phyloP scores from a whole-genome alignment of 2,888 invertebrate species.

The Punctoribates punctum region DNA sequence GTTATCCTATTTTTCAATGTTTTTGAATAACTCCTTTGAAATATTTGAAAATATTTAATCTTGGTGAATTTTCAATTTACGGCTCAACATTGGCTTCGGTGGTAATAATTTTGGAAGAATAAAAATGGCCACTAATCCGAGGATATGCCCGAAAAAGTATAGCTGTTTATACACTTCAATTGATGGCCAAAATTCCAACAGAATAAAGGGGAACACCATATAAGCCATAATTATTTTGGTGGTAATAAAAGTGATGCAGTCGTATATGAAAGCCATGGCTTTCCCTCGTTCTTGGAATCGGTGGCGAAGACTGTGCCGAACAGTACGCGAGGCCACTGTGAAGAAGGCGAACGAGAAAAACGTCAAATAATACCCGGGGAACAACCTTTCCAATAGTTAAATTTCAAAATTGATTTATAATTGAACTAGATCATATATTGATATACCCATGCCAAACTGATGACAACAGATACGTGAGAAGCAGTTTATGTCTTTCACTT shows the following conservation, averaged over 20 bases:
- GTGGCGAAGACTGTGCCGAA: constrained; percentile 73
- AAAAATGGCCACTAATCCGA: constrained; percentile 53
- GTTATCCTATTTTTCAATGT: too few species aligned
- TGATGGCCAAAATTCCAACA: constrained; percentile 76
- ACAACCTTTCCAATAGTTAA: constrained; percentile 64
- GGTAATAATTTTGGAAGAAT: constrained; percentile 52
- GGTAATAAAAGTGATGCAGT: constrained; percentile 71
- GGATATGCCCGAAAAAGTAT: constrained; percentile 56
- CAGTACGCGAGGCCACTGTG: constrained; percentile 75
- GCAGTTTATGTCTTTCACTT: constrained; percentile 66
- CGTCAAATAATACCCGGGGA: constrained; percentile 84
- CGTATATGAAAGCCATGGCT: constrained; percentile 67
- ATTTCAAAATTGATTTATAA: too few species aligned
- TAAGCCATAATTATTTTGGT: constrained; percentile 84
- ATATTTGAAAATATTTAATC: too few species aligned
- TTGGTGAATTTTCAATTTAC: too few species aligned
- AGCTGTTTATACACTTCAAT: constrained; percentile 64
- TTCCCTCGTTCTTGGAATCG: constrained; percentile 60
- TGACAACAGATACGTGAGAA: constrained; percentile 77
- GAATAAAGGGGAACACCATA: constrained; percentile 82
- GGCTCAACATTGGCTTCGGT: too few species aligned
- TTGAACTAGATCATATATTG: too few species aligned
- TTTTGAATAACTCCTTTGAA: too few species aligned
- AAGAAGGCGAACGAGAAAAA: constrained; percentile 85
- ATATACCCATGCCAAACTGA: constrained; percentile 78